Evolutionary conservation across 64 coral and sea anemone species (phyloP).

Genomic region (Astreopora myriophthalma): DNA sequence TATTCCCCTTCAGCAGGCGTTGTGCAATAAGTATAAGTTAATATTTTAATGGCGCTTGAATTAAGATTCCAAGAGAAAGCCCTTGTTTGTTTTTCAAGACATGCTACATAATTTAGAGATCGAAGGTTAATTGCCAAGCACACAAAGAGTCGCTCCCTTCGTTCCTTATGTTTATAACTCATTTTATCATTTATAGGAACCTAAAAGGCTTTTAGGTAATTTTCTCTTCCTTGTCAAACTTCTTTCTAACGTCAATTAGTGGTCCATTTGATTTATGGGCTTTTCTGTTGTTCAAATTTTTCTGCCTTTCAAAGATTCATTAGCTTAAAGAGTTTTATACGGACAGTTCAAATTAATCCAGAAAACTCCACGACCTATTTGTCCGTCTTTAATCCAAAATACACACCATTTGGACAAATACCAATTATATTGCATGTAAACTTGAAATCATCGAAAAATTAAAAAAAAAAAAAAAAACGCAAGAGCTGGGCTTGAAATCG

Average conservation of each 20-base stretch:
- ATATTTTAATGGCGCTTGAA: neutral
- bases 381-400: neutral
- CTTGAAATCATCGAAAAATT: too few relatives aligned
- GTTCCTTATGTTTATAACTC: neutral
- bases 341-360: too few relatives aligned
- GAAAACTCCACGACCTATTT: too few relatives aligned
- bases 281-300: neutral
- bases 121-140: neutral
- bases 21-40: neutral
- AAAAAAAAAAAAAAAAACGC: too few relatives aligned
- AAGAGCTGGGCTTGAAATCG: too few relatives aligned
- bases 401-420: too few relatives aligned
- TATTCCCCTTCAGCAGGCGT: neutral
- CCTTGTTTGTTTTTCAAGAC: neutral
- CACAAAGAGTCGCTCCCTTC: neutral
- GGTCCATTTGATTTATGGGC: neutral
- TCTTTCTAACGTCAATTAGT: constrained; percentile 8
- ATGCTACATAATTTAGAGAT: neutral
- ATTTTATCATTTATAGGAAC: neutral
- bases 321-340: neutral
- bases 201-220: neutral
- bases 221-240: neutral
- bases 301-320: neutral
- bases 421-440: too few relatives aligned
- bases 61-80: neutral